Evolutionary conservation across 1,140 invertebrate species (phyloP), one percentile per base, ranked within the genome.

Genomic region (Drosophila repletoides): DNA sequence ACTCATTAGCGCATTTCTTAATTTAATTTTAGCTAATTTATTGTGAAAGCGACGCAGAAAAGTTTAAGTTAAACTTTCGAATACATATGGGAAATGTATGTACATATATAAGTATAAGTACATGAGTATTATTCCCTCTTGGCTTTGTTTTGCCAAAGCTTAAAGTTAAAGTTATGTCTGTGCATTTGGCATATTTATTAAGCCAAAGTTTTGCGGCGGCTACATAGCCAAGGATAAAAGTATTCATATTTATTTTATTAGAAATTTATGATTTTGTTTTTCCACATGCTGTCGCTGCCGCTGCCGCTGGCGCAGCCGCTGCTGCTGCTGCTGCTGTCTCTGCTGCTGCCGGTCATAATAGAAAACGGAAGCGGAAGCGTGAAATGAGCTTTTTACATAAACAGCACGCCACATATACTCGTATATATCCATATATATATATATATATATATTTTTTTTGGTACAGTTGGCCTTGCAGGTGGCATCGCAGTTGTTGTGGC

Each of bases 231-330:
- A 60, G 36, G 74, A 84, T 84, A 84, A 86, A 61, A 72, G 74
- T 75, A 86, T 80, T 59, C 53, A 66, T 66, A 86, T 86, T 86
- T 86, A 86, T 86, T 80, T 86, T 80, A 86, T 86, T 87, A 72
- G 45, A 56, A 86, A 86, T 86, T 86, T 86, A 86, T 86, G 80
- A 86, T 86, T 86, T 86, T 86, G 80, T 86, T 86, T 86, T 86
- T 86, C 52, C 53, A 65, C 51, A 65, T 70, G 51, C 33, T 63
- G 56, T 52, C 28, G 22, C 28, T 17, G 14, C 36, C 19, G 19
- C 17, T 40, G 36, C 36, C 15, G 14, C 41, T 29, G 63, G 15
- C 34, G 22, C 6, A 26, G 28, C 12, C n/a, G 17, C 24, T 22
- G 31, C 9, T 28, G 22, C 46, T 48, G 28, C 10, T 28, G 48